Conservation (phyloP, 2,888 invertebrate genomes). For the Apodemia zela region DNA sequence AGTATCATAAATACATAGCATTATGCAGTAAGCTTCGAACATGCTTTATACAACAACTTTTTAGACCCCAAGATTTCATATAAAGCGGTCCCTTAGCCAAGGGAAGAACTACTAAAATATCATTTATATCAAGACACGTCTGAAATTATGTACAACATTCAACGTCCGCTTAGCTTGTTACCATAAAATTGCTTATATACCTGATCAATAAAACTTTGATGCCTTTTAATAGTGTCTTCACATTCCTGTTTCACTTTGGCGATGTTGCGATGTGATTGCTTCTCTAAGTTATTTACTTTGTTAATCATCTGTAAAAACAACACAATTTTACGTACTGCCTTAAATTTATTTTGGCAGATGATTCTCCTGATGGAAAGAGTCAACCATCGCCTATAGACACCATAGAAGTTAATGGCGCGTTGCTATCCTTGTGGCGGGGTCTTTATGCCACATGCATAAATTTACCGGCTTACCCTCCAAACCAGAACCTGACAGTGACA, state of each 20-base stretch:
- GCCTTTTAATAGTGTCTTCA: slow-evolving; percentile 86
- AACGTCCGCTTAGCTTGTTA: no score
- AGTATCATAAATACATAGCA: no score
- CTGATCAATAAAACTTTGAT: slow-evolving; percentile 91
- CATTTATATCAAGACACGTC: not conserved
- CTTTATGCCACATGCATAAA: no score
- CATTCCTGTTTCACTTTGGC: slow-evolving; percentile 81
- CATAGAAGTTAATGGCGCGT: no score
- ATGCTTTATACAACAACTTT: not conserved
- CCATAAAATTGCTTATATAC: slow-evolving; percentile 45
- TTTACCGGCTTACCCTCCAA: no score
- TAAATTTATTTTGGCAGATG: no score
- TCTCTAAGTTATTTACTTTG: slow-evolving; percentile 68
- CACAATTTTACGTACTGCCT: no score
- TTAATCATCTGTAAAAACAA: slow-evolving; percentile 58
- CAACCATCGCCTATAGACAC: no score
- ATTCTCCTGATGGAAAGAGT: no score
- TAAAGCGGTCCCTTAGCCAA: not conserved
- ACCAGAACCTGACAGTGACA: no score
- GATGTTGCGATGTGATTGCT: slow-evolving; percentile 62
- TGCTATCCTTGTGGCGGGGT: no score
- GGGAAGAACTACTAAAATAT: not conserved
- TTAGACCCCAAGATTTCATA: not conserved
- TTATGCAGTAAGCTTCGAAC: not conserved
- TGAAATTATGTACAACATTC: not conserved